These are phyloP conservation scores for Odocoileus virginianus DNA, from an alignment of 2,113 vertebrate genomes.

Conservation along the genomic window DNA sequence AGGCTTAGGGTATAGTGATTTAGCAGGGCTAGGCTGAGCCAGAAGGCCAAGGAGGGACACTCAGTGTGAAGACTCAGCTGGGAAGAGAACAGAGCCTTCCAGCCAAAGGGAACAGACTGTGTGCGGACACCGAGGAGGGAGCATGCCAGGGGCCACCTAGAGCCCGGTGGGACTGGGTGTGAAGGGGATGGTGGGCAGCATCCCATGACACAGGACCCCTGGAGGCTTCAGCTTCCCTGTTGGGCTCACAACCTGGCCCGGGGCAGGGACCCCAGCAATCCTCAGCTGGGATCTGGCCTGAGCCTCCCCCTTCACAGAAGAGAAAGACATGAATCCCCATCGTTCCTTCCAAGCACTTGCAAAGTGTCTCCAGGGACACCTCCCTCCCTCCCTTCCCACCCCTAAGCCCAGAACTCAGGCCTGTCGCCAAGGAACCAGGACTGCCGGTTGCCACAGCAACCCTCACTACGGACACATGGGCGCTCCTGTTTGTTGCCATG, in stretches of 20 bases:
- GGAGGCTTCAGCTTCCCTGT: background rate
- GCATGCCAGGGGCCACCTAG: accelerated
- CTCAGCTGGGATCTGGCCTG: background rate
- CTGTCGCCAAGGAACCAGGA: conserved; percentile 4
- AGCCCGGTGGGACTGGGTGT: background rate
- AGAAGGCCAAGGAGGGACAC: background rate
- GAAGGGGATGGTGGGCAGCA: accelerated
- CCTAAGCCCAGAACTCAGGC: background rate
- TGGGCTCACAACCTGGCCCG: too few relatives aligned
- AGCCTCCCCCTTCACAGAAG: background rate
- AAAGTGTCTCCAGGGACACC: background rate
- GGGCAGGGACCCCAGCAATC: background rate
- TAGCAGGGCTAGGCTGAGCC: background rate
- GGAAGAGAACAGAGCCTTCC: background rate
- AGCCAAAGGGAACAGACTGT: background rate
- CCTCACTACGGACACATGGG: background rate
- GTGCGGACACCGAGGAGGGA: background rate
- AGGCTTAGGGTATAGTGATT: background rate
- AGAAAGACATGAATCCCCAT: background rate
- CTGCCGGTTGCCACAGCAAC: background rate
- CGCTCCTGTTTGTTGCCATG: conserved; percentile 11
- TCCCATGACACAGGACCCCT: accelerated
- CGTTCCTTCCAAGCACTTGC: background rate
- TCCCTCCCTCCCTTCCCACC: background rate
- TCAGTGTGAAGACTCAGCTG: background rate